Evolutionary conservation across 1,140 invertebrate species (phyloP), one percentile per base, ranked within the genome.

Genomic region (Leptonema lineaticorne): DNA sequence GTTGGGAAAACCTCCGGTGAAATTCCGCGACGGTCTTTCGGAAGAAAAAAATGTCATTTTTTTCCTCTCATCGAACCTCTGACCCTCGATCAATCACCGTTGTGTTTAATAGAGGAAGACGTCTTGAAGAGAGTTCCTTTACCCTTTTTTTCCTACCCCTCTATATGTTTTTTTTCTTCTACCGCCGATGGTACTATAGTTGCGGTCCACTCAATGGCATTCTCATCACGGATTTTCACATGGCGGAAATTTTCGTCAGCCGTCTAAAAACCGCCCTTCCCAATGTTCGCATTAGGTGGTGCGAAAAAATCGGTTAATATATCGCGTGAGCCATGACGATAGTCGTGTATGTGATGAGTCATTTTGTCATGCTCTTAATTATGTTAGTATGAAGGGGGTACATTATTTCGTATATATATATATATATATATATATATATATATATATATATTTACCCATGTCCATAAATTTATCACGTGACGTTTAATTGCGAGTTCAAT

Each of bases 41-140:
- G 37, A 11, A 64, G 33, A 46, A 64, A 64, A 45, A 50, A 60
- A 48, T 71, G 67, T 66, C 46, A 18, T 66, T 69, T 72, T 69
- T 66, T 71, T 48, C 14, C 56, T 18, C 4, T 41, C n/a, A n/a
- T n/a, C 29, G 29, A 29, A 56, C 56, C 29, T 30, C 6, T 64
- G 67, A 65, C 67, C 67, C 48, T 64, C 63, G 70, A 72, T 72
- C 70, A 72, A 72, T 72, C 70, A 72, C 70, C 57, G 67, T 62
- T 63, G 27, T 33, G 58, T 72, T 72, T 69, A 72, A 69, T 72
- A 72, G 70, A 72, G 63, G 67, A 66, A 69, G 67, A 72, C 70
- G 63, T 67, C 65, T 53, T 28, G 28, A 53, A 30, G 53, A 64
- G 16, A n/a, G n/a, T n/a, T n/a, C n/a, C n/a, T n/a, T n/a, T n/a